Percentiles rank a stretch among this genome's conserved stretches.
Evolutionary conservation across 2,797 vertebrate genomes (phyloP).

Genomic region (Fundulus diaphanus): DNA sequence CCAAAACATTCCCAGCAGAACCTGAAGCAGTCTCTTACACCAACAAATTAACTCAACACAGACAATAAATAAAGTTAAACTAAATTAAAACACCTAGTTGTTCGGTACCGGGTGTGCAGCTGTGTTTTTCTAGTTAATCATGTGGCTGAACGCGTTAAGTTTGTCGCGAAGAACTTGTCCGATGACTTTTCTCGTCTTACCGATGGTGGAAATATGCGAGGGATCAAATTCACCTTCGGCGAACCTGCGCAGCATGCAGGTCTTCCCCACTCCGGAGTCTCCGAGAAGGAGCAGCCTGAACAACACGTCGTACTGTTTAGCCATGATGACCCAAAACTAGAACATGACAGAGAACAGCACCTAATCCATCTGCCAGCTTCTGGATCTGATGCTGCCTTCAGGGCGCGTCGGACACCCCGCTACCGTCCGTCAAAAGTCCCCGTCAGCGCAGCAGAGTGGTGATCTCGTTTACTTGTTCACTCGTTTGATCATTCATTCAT

Average conservation of each 20-base stretch:
- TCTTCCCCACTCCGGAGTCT: constrained; percentile 95
- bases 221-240: constrained; percentile 92
- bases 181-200: constrained; percentile 76
- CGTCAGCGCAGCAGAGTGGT: too few relatives aligned
- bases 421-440: fast-evolving
- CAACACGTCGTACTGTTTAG: constrained; percentile 94
- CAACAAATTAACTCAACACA: constrained; percentile 11
- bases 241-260: constrained; percentile 92
- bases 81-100: background rate
- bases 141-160: background rate
- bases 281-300: constrained; percentile 91
- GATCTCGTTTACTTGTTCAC: background rate
- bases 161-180: constrained; percentile 31
- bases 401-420: background rate
- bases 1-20: background rate
- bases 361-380: constrained; percentile 7
- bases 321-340: constrained; percentile 79
- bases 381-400: constrained; percentile 43
- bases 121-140: background rate
- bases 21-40: constrained; percentile 26
- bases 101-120: background rate
- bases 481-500: too few relatives aligned
- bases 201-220: constrained; percentile 94
- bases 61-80: background rate
- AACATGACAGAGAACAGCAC: constrained; percentile 27